Conservation (phyloP, 2,888 invertebrate genomes). For the Drosophila fungiperda region DNA sequence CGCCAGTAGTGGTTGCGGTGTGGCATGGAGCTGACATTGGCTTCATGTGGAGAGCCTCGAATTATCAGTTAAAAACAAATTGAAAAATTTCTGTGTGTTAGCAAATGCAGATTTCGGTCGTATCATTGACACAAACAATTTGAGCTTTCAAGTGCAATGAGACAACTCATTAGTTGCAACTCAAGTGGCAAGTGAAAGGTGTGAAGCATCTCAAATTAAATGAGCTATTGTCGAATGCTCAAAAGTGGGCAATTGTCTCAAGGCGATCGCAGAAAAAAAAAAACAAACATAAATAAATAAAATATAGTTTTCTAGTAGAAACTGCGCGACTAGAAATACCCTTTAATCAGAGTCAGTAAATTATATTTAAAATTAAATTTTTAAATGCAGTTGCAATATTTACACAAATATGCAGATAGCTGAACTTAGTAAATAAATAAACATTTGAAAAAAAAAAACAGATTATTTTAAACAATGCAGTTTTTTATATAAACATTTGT, state of each 20-base stretch:
- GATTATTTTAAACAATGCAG: background rate
- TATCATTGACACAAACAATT: slow-evolving; percentile 2
- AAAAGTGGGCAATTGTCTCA: slow-evolving; percentile 5
- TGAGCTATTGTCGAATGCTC: slow-evolving; percentile 33
- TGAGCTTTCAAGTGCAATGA: slow-evolving; percentile 43
- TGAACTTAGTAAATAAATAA: background rate
- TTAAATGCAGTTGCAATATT: background rate
- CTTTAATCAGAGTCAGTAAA: background rate
- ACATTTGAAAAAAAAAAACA: background rate
- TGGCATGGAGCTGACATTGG: slow-evolving; percentile 57
- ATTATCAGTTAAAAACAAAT: slow-evolving; percentile 71
- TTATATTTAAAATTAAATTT: too few species aligned
- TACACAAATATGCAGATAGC: background rate
- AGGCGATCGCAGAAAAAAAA: slow-evolving; percentile 8
- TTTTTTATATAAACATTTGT: too few species aligned
- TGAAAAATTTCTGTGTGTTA: slow-evolving; percentile 41
- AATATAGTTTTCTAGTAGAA: background rate
- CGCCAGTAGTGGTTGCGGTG: slow-evolving; percentile 34
- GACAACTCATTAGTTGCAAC: slow-evolving; percentile 54
- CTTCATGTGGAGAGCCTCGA: slow-evolving; percentile 59
- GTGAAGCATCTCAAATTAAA: slow-evolving; percentile 39
- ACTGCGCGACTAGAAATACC: background rate
- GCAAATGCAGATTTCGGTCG: slow-evolving; percentile 26
- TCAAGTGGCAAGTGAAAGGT: slow-evolving; percentile 49
- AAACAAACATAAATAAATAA: background rate